phyloP scores from a whole-genome alignment of 2,113 vertebrate species.

The Cyanistes caeruleus region DNA sequence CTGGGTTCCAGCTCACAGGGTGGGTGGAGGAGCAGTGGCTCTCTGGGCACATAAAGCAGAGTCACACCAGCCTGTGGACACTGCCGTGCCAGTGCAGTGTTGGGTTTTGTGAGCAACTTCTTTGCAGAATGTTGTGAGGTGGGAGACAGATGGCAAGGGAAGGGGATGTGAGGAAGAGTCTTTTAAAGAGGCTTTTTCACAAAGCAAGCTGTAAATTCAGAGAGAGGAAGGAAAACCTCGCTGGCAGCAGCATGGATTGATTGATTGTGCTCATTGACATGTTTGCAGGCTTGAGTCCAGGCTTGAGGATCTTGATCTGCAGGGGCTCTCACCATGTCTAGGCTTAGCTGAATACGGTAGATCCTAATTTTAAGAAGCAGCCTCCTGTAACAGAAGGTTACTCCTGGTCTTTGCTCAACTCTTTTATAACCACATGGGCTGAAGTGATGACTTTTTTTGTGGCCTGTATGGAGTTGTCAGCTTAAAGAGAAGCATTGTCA shows the following conservation, averaged over 20 bases:
- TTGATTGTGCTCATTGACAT: not conserved
- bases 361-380: not conserved
- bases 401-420: not conserved
- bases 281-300: not conserved
- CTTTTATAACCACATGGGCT: rapidly evolving
- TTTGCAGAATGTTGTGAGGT: not conserved
- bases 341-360: not conserved
- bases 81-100: not conserved
- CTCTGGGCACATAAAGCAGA: not conserved
- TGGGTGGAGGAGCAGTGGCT: not conserved
- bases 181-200: not conserved
- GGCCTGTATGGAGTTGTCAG: not conserved
- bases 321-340: not conserved
- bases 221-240: not conserved
- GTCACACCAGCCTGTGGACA: not conserved
- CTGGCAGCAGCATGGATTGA: not conserved
- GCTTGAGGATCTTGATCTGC: not conserved
- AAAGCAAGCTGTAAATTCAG: not conserved
- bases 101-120: not conserved
- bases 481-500: not conserved
- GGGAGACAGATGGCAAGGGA: not conserved
- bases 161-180: not conserved
- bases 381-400: not conserved
- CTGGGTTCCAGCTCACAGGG: rapidly evolving
- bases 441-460: not conserved